Base-by-base conservation (phyloP, 2,888 invertebrate species). In the Melangyna quadrimaculata region DNA sequence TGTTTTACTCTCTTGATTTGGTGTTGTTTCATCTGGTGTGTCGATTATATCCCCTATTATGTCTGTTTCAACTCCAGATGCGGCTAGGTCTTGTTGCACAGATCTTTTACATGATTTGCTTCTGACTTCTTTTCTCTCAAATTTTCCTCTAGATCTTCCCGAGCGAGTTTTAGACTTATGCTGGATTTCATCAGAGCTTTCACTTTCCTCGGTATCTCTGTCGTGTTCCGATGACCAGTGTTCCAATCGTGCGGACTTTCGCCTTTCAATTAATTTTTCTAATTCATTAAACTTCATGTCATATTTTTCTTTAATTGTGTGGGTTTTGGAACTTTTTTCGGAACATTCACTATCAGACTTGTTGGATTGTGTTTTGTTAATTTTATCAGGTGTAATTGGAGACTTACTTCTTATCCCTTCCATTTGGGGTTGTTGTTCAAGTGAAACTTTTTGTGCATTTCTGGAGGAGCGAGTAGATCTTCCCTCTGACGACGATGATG, bases 301-400 rank as follows among this genome's bases (percentile, higher is more conserved):
- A 19, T 37, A 24, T 0, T 61, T 40, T 4, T 35, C 65, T 1
- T 32, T 12, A 32, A 43, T 65, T 10, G 65, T 35, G 0, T 53
- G 10, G 8, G 8, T n/a, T 35, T 37, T 72, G 9, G 19, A 19
- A 3, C 40, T 57, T 22, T 32, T 63, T n/a, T 77, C 79, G 0
- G 69, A 73, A 7, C 55, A 40, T 17, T 80, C 80, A 63, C 77
- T 69, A 5, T 80, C 84, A 17, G 80, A 71, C 24, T 69, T 75
- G 4, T 40, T 69, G 8, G 61, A 45, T 43, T 48, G 19, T 37
- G 19, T 45, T 29, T 32, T 65, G 17, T n/a, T 19, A 14, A 14
- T 29, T 12, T 40, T 48, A n/a, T 1, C 35, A 24, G 35, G 14
- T 35, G 51, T 35, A n/a, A 5, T 17, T 29, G 51, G 9, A n/a